These are phyloP conservation scores for Nyctibius grandis DNA, from an alignment of 2,797 vertebrate genomes.

Conservation along the genomic window DNA sequence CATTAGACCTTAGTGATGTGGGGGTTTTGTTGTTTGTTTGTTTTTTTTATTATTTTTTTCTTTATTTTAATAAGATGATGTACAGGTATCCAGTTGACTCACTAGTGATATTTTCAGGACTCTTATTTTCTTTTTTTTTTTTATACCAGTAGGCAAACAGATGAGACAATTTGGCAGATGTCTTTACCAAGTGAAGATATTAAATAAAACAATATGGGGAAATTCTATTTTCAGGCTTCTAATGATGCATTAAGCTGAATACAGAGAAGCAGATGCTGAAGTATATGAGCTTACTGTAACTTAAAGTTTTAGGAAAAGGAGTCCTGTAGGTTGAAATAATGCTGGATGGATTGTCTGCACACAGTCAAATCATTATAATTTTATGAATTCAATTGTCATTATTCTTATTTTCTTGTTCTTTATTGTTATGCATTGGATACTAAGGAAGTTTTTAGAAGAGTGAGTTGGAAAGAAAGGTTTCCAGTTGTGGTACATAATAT, in stretches of 20 bases:
- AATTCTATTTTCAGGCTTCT: background rate
- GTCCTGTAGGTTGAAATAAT: background rate
- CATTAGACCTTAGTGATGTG: background rate
- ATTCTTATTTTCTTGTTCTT: background rate
- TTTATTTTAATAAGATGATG: background rate
- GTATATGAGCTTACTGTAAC: background rate
- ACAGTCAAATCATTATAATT: background rate
- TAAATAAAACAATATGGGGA: background rate
- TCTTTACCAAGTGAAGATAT: background rate
- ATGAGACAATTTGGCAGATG: background rate
- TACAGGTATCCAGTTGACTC: background rate
- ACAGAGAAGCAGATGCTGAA: background rate
- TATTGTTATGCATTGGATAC: background rate
- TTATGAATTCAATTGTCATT: background rate
- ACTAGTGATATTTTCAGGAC: background rate
- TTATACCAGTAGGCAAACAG: background rate
- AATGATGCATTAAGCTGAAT: background rate
- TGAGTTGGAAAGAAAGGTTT: background rate
- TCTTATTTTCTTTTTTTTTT: background rate
- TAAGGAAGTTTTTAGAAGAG: background rate
- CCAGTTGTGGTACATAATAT: background rate
- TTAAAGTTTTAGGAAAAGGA: background rate
- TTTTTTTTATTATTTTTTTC: background rate
- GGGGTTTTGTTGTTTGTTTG: too few relatives aligned
- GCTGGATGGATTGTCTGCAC: background rate